Conservation (phyloP, 2,797 vertebrate genomes). For the Parauchenoglanis punctatus region DNA sequence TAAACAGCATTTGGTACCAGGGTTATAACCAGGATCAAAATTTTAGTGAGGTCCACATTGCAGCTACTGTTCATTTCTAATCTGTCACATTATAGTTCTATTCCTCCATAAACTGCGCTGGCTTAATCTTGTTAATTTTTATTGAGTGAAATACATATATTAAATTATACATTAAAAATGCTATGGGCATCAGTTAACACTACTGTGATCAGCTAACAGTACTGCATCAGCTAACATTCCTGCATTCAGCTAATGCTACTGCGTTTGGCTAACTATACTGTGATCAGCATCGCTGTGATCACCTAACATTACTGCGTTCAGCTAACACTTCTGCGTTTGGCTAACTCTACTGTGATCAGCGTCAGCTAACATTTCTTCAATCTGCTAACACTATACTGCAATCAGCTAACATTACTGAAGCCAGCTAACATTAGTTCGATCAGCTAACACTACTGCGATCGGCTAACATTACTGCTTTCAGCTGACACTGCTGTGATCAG, state of each 20-base stretch:
- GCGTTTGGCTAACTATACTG: no score
- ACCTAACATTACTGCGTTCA: neutral
- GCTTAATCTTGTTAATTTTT: neutral
- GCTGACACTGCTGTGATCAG: neutral
- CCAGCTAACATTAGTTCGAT: no score
- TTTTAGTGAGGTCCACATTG: neutral
- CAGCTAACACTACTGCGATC: fast-evolving
- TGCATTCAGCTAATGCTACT: neutral
- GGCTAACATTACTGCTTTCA: no score
- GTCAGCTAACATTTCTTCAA: neutral
- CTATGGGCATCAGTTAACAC: neutral
- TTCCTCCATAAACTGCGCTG: neutral
- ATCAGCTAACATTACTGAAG: neutral
- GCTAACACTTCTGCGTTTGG: fast-evolving
- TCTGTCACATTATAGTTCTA: neutral
- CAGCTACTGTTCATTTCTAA: neutral
- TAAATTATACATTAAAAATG: neutral
- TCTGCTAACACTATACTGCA: neutral
- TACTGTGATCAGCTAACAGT: neutral
- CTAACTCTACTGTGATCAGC: neutral
- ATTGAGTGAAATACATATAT: neutral
- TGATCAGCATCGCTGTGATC: no score
- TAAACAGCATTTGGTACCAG: neutral
- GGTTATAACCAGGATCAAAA: neutral
- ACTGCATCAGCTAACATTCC: neutral